A percentile compares a stretch with the other conserved stretches of the same genome.
Conservation (phyloP, 2,888 invertebrate genomes). For the Pyralis farinalis region DNA sequence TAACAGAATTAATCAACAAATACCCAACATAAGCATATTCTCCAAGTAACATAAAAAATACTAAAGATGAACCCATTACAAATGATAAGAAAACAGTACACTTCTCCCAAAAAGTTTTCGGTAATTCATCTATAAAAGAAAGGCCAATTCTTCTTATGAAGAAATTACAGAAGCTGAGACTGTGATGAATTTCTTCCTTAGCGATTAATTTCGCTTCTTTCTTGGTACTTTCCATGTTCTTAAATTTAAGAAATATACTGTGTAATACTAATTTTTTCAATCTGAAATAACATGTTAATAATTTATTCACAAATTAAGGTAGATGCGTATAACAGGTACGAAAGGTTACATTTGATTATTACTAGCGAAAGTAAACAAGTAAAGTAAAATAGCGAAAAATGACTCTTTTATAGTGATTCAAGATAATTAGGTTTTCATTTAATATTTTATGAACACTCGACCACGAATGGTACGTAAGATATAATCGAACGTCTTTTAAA, state of each 20-base stretch:
- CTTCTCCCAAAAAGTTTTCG: constrained; percentile 8
- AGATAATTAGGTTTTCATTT: constrained; percentile 1
- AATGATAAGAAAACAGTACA: constrained; percentile 10
- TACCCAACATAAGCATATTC: constrained; percentile 43
- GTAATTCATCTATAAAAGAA: constrained; percentile 13
- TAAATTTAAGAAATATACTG: too few relatives aligned
- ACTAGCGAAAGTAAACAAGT: too few relatives aligned
- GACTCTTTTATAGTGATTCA: constrained; percentile 4
- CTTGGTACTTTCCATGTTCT: neutral
- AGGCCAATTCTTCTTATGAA: constrained; percentile 13
- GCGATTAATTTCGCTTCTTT: constrained; percentile 10
- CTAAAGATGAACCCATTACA: constrained; percentile 20
- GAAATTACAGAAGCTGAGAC: constrained; percentile 11
- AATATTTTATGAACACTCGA: constrained; percentile 5
- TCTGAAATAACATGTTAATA: too few relatives aligned
- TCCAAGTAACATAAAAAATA: constrained; percentile 40
- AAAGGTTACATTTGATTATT: too few relatives aligned
- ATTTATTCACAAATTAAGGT: too few relatives aligned
- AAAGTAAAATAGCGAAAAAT: neutral
- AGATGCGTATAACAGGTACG: too few relatives aligned
- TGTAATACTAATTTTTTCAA: too few relatives aligned
- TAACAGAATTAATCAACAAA: constrained; percentile 35
- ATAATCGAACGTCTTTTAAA: constrained; percentile 2
- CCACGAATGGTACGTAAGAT: neutral
- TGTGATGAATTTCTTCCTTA: constrained; percentile 12